A percentile compares a stretch with the other conserved stretches of the same genome.
These are phyloP conservation scores for Sebastes nivosus DNA, from an alignment of 2,797 vertebrate genomes.

Conservation along the genomic window DNA sequence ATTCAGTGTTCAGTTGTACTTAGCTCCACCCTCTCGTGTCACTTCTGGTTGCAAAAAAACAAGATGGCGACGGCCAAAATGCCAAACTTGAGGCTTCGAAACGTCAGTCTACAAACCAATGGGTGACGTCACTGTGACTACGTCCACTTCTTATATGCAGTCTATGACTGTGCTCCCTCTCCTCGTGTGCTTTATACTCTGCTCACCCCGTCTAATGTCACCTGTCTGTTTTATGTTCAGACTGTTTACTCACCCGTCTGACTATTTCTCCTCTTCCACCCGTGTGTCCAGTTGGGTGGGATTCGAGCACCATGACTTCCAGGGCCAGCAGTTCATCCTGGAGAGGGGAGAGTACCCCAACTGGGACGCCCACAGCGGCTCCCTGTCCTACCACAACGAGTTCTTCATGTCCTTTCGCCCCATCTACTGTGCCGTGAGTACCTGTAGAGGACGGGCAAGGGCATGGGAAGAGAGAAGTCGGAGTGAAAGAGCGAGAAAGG, in stretches of 20 bases:
- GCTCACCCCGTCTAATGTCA: background rate
- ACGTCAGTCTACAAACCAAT: too few relatives aligned
- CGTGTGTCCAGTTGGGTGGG: constrained; percentile 68
- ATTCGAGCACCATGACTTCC: constrained; percentile 76
- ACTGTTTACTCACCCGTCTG: background rate
- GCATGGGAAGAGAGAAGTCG: background rate
- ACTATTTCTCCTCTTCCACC: background rate
- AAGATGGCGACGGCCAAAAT: too few relatives aligned
- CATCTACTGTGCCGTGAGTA: constrained; percentile 76
- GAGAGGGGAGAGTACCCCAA: constrained; percentile 78
- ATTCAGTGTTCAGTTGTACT: too few relatives aligned
- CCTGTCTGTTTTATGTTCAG: background rate
- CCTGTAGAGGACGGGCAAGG: background rate
- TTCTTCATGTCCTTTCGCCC: constrained; percentile 75
- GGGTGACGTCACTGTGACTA: background rate
- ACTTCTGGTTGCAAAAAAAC: too few relatives aligned
- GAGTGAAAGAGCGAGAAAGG: constrained; percentile 3
- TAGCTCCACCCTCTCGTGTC: too few relatives aligned
- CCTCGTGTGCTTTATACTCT: background rate
- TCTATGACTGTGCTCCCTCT: background rate
- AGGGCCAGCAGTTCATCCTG: constrained; percentile 79
- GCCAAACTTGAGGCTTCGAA: too few relatives aligned
- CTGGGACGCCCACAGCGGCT: constrained; percentile 74
- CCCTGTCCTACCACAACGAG: constrained; percentile 73
- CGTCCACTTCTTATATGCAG: background rate